A percentile compares a stretch with the other conserved stretches of the same genome.
phyloP scores from a whole-genome alignment of 2,888 invertebrate species.

The Theretra japonica region DNA sequence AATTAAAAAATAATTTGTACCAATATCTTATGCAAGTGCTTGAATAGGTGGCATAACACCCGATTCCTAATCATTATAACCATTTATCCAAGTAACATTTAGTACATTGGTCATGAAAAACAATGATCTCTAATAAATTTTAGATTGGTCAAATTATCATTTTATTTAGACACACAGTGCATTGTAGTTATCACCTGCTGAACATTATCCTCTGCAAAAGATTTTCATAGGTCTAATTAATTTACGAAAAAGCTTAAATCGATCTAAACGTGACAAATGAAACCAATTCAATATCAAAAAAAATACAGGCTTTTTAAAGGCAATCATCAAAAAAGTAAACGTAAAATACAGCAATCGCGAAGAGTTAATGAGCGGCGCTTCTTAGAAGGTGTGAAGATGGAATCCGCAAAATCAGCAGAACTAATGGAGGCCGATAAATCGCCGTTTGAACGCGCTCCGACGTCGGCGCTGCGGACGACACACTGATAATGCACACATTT shows the following conservation, averaged over 20 bases:
- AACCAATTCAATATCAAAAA: not conserved
- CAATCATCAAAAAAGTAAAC: constrained; percentile 35
- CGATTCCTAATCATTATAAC: too few relatives aligned
- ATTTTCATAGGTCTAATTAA: too few relatives aligned
- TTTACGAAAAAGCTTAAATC: not conserved
- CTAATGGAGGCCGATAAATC: constrained; percentile 42
- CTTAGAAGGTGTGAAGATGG: constrained; percentile 38
- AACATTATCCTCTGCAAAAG: not conserved
- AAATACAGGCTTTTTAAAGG: constrained; percentile 26
- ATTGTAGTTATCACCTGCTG: too few relatives aligned
- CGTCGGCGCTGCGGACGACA: not conserved
- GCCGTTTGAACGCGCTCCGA: constrained; percentile 33
- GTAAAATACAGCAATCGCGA: constrained; percentile 33
- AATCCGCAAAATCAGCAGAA: constrained; percentile 37
- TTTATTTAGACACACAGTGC: too few relatives aligned
- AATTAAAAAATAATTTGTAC: too few relatives aligned
- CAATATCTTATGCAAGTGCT: too few relatives aligned
- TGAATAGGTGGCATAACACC: too few relatives aligned
- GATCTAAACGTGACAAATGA: constrained; percentile 19
- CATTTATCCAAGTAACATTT: too few relatives aligned
- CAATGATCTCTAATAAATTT: too few relatives aligned
- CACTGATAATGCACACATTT: constrained; percentile 19
- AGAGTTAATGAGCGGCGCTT: constrained; percentile 41
- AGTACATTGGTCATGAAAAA: too few relatives aligned
- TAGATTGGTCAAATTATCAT: too few relatives aligned